Base-by-base conservation (phyloP, 2,113 vertebrate genomes). In the Montifringilla adamsi region DNA sequence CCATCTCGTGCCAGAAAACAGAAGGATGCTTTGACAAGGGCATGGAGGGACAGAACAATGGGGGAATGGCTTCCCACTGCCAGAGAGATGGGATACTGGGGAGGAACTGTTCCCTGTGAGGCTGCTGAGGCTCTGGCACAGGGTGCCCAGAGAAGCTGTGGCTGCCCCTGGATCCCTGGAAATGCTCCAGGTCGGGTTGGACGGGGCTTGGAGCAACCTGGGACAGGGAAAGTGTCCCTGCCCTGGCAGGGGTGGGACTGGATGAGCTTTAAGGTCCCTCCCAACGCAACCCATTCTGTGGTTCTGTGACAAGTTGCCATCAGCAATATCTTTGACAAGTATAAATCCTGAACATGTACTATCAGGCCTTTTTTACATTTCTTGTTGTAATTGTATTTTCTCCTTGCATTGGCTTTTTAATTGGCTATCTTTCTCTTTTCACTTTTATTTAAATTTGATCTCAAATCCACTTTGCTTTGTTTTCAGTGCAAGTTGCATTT, bases 381-480 rank as follows among this genome's bases (percentile, higher is more conserved):
- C 69, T 52, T 41, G 4, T 33, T 55, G 50, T 24, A 67, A 26
- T 52, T 82, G 4, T 10, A 52, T 59, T 79, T 81, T 80, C 39
- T 78, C 64, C 53, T 79, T 64, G 66, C 53, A 64, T 33, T 53
- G 49, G 20, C 30, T 86, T 78, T 63, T 70, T 75, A 91, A 93
- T 74, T 55, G n/a, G 14, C 9, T 60, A 63, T 24, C 69, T 62
- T 88, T n/a, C 88, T 78, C 39, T 73, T 89, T 86, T 70, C 72
- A 68, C 56, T 93, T 85, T 23, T 70, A 62, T n/a, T 90, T 75
- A 84, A 72, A 89, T 58, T n/a, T 81, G 63, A 90, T 87, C 78
- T 95, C 68, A 78, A 68, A 56, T 30, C 28, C 28, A 31, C 58
- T 92, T 72, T 37, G 23, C 35, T 77, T 56, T 84, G 30, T 63